Conservation (phyloP, 1,140 invertebrate genomes). For the Grapholita molesta region DNA sequence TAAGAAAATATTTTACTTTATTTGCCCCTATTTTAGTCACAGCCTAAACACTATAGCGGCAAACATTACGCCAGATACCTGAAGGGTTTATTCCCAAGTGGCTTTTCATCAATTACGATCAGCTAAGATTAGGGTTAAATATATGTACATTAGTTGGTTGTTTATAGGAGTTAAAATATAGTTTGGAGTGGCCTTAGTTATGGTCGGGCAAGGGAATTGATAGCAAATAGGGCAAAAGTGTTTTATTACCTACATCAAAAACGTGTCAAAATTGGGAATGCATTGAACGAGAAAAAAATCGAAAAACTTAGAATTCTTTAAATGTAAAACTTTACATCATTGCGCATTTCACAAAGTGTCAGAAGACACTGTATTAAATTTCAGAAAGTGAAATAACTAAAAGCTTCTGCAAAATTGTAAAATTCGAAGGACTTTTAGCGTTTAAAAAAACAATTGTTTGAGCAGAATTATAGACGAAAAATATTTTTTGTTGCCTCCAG, state of each 20-base stretch:
- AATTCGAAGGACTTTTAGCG: background rate
- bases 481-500: too few relatives aligned
- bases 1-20: too few relatives aligned
- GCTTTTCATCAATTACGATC: background rate
- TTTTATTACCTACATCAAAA: too few relatives aligned
- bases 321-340: slow-evolving; percentile 7
- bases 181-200: too few relatives aligned
- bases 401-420: background rate
- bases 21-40: too few relatives aligned
- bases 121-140: background rate
- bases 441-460: background rate
- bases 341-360: slow-evolving; percentile 1
- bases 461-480: background rate
- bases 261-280: too few relatives aligned
- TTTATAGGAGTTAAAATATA: too few relatives aligned
- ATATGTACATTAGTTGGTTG: background rate
- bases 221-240: too few relatives aligned
- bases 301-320: background rate
- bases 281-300: background rate
- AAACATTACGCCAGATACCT: background rate
- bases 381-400: slow-evolving; percentile 11
- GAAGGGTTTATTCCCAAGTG: background rate
- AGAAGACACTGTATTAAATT: background rate
- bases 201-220: too few relatives aligned
- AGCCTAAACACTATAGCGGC: too few relatives aligned